Evolutionary conservation across 2,113 vertebrate genomes (phyloP), one percentile per base, ranked within the genome.

Genomic region (Engraulis encrasicolus): DNA sequence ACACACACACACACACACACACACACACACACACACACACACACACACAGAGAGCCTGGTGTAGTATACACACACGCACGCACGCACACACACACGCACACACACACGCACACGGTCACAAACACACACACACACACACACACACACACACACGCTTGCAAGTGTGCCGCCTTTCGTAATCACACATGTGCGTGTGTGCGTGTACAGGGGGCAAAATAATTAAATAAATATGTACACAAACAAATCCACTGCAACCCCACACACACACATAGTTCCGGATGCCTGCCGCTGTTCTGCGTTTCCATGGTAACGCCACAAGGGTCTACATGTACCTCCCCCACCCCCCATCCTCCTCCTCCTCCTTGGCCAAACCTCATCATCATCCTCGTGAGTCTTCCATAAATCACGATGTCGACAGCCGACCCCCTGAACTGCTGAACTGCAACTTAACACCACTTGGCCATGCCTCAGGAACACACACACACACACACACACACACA

Each of bases 251-350:
- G 40, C 40, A 45, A 45, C 40, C 66, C 66, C 52, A 27, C 66
- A 36, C 31, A 74, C 66, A 23, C 52, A 27, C 66, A 36, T 15
- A 74, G 27, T 14, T 31, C 27, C 66, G 12, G 66, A 34, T n/a
- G 23, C 27, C 12, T 5, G 15, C 17, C 27, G 14, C 66, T 34
- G 66, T 14, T 12, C 23, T 34, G 12, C 31, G 66, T 74, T 74
- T 74, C 66, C 66, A 74, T 74, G 66, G 66, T 15, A 74, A 74
- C 66, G 14, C 15, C 66, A 74, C 66, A 31, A n/a, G 66, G 66
- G 18, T 74, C 27, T 34, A 23, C 66, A 34, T 2, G 15, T 31
- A 14, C 27, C 1, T 11, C 9, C 23, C 12, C 66, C n/a, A n/a
- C 27, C 58, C 0, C 66, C 27, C 15, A 1, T 3, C 66, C 23